phyloP scores from a whole-genome alignment of 2,888 invertebrate genomes.

The Papilio demoleus region DNA sequence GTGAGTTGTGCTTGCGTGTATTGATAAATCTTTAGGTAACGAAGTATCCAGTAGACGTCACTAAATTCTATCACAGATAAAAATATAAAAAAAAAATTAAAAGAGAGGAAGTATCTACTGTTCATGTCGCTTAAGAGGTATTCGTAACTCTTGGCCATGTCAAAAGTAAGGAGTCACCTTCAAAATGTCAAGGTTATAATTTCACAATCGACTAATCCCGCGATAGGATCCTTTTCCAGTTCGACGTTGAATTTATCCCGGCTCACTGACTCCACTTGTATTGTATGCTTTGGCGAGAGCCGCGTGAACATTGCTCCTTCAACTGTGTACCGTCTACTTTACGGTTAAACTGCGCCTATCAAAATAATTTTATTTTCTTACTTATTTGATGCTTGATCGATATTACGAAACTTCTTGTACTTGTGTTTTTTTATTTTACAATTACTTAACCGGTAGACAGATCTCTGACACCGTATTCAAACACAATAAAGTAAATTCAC shows the following conservation, averaged over 20 bases:
- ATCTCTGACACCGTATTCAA: no score
- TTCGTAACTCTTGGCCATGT: neutral
- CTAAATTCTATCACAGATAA: no score
- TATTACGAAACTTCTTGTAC: neutral
- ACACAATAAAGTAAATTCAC: no score
- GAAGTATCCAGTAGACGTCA: no score
- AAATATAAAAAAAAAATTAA: no score
- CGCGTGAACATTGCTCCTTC: slow-evolving; percentile 22
- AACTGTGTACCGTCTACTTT: slow-evolving; percentile 10
- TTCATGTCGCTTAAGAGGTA: no score
- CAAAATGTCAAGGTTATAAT: slow-evolving; percentile 26
- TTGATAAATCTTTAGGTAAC: no score
- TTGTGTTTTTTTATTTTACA: neutral
- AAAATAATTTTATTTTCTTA: slow-evolving; percentile 1
- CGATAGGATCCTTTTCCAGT: slow-evolving; percentile 3
- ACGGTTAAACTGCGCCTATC: slow-evolving; percentile 1
- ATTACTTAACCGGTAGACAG: neutral
- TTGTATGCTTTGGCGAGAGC: slow-evolving; percentile 16
- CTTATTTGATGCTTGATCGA: neutral
- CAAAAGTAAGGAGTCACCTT: neutral
- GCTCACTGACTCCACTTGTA: slow-evolving; percentile 22
- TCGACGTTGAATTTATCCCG: slow-evolving; percentile 22
- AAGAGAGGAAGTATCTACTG: no score
- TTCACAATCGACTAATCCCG: neutral
- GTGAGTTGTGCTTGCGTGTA: no score